Conservation (phyloP, 1,140 invertebrate genomes). For the Papilio glaucus region DNA sequence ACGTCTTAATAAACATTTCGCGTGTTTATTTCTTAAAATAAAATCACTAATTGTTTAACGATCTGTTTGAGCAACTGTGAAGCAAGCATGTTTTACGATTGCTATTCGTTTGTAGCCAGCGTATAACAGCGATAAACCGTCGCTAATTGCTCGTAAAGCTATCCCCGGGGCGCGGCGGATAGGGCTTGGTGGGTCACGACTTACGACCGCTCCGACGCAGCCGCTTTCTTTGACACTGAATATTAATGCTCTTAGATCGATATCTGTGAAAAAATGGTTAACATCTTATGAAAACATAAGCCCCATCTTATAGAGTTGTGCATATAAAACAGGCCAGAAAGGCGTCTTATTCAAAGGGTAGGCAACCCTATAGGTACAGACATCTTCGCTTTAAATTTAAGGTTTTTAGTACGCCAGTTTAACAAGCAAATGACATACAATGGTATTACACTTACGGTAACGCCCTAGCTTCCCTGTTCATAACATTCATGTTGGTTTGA, state of each 20-base stretch:
- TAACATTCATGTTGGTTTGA: too few species aligned
- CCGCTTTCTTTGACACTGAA: neutral
- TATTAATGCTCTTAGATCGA: conserved; percentile 19
- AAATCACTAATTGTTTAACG: conserved; percentile 14
- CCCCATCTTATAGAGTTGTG: too few species aligned
- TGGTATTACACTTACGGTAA: too few species aligned
- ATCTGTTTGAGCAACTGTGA: conserved; percentile 22
- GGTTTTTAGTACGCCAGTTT: too few species aligned
- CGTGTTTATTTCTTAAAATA: neutral
- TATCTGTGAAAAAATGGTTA: neutral
- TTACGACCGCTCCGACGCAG: neutral
- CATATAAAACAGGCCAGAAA: too few species aligned
- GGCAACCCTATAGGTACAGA: too few species aligned
- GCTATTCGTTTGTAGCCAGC: neutral
- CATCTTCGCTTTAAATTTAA: too few species aligned
- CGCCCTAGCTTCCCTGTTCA: too few species aligned
- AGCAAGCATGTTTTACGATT: conserved; percentile 23
- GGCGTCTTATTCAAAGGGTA: too few species aligned
- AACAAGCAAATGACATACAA: too few species aligned
- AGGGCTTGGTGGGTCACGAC: neutral
- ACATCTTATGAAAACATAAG: neutral
- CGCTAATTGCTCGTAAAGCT: conserved; percentile 52
- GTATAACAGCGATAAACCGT: conserved; percentile 35
- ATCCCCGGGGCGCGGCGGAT: conserved; percentile 19
- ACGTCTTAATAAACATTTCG: conserved; percentile 1